These are phyloP conservation scores for Nymphicus hollandicus DNA, from an alignment of 2,113 vertebrate species.

Conservation along the genomic window DNA sequence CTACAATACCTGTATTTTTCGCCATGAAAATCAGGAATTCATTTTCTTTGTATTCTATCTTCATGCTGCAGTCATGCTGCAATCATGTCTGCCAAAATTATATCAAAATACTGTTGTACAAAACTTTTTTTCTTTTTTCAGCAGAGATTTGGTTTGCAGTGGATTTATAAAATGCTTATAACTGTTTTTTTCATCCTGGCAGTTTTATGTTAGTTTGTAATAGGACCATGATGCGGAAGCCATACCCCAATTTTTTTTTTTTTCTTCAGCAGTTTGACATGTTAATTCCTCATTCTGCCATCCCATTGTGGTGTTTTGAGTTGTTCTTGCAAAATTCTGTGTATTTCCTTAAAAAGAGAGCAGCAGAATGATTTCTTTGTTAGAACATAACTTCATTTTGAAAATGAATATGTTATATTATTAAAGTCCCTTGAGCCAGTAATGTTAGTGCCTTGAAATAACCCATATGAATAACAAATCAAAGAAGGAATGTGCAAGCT, in stretches of 20 bases:
- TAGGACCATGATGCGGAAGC: neutral
- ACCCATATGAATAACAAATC: slow-evolving; percentile 13
- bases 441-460: neutral
- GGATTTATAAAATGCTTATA: neutral
- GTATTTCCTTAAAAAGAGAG: neutral
- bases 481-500: neutral
- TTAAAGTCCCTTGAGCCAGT: neutral
- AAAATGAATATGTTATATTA: neutral
- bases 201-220: neutral
- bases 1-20: neutral
- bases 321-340: neutral
- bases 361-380: neutral
- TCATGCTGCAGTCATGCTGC: neutral
- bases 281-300: neutral
- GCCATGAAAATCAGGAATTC: neutral
- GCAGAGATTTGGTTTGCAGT: neutral
- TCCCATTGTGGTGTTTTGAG: neutral
- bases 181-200: neutral
- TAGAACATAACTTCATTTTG: neutral
- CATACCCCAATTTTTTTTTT: neutral
- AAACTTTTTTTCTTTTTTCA: neutral
- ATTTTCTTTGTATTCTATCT: neutral
- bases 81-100: neutral
- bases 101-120: neutral
- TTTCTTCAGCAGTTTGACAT: neutral